These are phyloP conservation scores for Takifugu ocellatus DNA, from an alignment of 2,797 vertebrate species.

Conservation along the genomic window DNA sequence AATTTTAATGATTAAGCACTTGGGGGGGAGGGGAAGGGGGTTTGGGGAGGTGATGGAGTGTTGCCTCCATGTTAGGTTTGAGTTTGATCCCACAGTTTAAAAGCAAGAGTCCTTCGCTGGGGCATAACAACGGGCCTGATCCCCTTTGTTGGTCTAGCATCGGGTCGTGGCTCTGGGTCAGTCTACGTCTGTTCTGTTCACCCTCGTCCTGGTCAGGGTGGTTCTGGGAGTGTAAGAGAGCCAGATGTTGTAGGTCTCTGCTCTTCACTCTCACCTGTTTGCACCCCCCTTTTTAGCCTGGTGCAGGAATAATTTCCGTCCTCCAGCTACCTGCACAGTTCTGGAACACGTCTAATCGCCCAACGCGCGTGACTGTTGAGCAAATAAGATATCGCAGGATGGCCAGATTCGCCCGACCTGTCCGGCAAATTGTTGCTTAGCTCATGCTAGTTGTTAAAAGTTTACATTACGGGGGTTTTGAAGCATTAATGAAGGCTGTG, in stretches of 20 bases:
- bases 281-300: slow-evolving; percentile 18
- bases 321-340: slow-evolving; percentile 13
- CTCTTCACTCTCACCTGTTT: slow-evolving; percentile 50
- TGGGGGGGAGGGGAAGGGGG: too few species aligned
- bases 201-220: slow-evolving; percentile 17
- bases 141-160: slow-evolving; percentile 54
- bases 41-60: too few species aligned
- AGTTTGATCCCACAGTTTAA: slow-evolving; percentile 47
- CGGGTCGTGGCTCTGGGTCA: slow-evolving; percentile 45
- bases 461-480: slow-evolving; percentile 9
- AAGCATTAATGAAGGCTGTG: slow-evolving; percentile 3
- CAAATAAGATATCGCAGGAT: slow-evolving; percentile 35
- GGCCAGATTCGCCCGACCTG: slow-evolving; percentile 24
- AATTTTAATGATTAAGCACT: too few species aligned
- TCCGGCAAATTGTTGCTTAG: slow-evolving; percentile 15
- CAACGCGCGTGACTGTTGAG: slow-evolving; percentile 39
- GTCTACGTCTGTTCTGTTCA: slow-evolving; percentile 14
- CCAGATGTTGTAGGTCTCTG: slow-evolving; percentile 48
- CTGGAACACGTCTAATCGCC: slow-evolving; percentile 25
- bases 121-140: slow-evolving; percentile 20
- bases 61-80: slow-evolving; percentile 27
- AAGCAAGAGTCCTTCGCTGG: too few species aligned
- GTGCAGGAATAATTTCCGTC: slow-evolving; percentile 30
- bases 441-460: slow-evolving; percentile 9
- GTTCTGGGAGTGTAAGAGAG: slow-evolving; percentile 7